These are phyloP conservation scores for Cnemophilus loriae DNA, from an alignment of 2,113 vertebrate species.

Conservation along the genomic window DNA sequence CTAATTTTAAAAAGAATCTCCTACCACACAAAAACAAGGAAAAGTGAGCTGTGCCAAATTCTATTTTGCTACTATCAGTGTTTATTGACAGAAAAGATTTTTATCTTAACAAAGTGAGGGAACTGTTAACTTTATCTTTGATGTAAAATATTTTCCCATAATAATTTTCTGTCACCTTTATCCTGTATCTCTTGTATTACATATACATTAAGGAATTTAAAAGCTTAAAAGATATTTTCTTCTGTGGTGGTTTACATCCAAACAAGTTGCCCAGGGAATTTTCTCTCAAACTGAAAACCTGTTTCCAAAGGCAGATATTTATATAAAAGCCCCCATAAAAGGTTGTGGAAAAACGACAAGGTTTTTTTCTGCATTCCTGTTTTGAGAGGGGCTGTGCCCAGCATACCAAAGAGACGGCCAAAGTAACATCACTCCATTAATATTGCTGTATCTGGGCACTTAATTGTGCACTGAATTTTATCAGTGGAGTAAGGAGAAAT, in stretches of 20 bases:
- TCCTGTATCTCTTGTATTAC: neutral
- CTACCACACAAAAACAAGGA: neutral
- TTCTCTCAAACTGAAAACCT: neutral
- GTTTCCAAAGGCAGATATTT: slow-evolving; percentile 30
- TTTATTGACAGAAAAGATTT: slow-evolving; percentile 42
- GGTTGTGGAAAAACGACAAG: neutral
- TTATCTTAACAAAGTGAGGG: slow-evolving; percentile 18
- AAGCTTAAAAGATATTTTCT: slow-evolving; percentile 28
- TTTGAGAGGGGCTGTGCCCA: neutral
- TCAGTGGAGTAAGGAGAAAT: neutral
- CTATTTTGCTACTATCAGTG: neutral
- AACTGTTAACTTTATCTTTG: slow-evolving; percentile 30
- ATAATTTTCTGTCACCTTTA: slow-evolving; percentile 46
- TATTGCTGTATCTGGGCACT: neutral
- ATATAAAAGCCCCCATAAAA: slow-evolving; percentile 37
- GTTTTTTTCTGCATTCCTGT: slow-evolving; percentile 13
- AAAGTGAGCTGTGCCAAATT: slow-evolving; percentile 9
- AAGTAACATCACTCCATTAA: neutral
- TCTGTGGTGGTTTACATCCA: neutral
- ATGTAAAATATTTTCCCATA: slow-evolving; percentile 51
- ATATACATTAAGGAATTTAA: slow-evolving; percentile 17
- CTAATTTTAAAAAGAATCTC: neutral
- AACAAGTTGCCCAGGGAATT: slow-evolving; percentile 7
- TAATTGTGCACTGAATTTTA: neutral
- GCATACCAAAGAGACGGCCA: neutral